Conservation (phyloP, 2,888 invertebrate genomes). For the Trichopria drosophilae region DNA sequence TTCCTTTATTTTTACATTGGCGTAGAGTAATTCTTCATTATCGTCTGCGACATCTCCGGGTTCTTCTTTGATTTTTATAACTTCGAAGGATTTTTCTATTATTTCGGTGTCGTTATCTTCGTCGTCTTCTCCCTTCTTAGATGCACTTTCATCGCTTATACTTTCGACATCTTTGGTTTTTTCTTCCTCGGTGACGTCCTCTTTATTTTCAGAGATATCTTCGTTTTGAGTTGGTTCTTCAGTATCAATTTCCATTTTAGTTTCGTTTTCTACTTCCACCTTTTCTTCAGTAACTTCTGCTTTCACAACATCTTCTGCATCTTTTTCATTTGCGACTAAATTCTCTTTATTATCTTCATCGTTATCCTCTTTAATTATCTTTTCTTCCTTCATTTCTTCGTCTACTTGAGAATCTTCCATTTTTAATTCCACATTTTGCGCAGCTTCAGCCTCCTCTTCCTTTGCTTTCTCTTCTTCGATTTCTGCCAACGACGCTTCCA, state of each 20-base stretch:
- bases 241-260: conserved; percentile 71
- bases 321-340: conserved; percentile 48
- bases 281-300: conserved; percentile 24
- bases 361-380: conserved; percentile 43
- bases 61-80: conserved; percentile 1
- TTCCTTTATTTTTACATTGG: conserved; percentile 45
- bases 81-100: background rate
- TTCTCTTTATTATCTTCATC: conserved; percentile 24
- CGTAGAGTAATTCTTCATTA: conserved; percentile 40
- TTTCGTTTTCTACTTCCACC: conserved; percentile 66
- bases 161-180: too few relatives aligned
- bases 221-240: conserved; percentile 61
- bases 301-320: conserved; percentile 36
- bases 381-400: conserved; percentile 42
- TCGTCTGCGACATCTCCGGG: too few relatives aligned
- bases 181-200: conserved; percentile 60
- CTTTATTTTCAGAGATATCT: conserved; percentile 73
- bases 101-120: conserved; percentile 33
- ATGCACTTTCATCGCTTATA: conserved; percentile 4
- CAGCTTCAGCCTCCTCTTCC: conserved; percentile 36
- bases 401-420: conserved; percentile 47
- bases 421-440: conserved; percentile 36
- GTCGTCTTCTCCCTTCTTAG: conserved; percentile 32
- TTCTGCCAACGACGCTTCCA: conserved; percentile 44
- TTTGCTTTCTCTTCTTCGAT: conserved; percentile 46